Evolutionary conservation across 2,113 vertebrate genomes (phyloP).

Genomic region (Cnemophilus loriae): DNA sequence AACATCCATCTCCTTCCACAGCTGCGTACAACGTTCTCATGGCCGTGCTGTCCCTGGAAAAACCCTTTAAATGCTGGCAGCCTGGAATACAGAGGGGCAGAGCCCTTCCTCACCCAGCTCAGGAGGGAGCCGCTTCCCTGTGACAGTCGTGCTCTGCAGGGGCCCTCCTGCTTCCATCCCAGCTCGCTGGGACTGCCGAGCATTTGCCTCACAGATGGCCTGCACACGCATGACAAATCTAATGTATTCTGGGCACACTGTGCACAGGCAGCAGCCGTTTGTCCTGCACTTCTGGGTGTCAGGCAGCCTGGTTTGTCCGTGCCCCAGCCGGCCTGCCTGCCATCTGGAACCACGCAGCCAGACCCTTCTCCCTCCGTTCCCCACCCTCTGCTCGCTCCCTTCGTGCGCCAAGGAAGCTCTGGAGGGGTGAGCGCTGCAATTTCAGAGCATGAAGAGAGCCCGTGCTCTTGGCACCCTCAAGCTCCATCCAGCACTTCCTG

Average conservation of each 20-base stretch:
- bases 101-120: not conserved
- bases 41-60: not conserved
- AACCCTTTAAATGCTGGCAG: not conserved
- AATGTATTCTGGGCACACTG: not conserved
- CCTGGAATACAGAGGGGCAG: not conserved
- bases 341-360: not conserved
- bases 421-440: not conserved
- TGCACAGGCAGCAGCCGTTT: not conserved
- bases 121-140: not conserved
- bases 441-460: not conserved
- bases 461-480: rapidly evolving
- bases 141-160: not conserved
- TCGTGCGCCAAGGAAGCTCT: rapidly evolving
- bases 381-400: not conserved
- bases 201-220: constrained; percentile 26
- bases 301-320: not conserved
- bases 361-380: not conserved
- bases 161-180: not conserved
- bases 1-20: not conserved
- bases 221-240: constrained; percentile 1
- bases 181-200: not conserved
- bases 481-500: not conserved
- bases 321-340: not conserved
- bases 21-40: not conserved
- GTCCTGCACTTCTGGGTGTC: not conserved